These are phyloP conservation scores for Heliothis virescens DNA, from an alignment of 1,140 invertebrate species.

Conservation along the genomic window DNA sequence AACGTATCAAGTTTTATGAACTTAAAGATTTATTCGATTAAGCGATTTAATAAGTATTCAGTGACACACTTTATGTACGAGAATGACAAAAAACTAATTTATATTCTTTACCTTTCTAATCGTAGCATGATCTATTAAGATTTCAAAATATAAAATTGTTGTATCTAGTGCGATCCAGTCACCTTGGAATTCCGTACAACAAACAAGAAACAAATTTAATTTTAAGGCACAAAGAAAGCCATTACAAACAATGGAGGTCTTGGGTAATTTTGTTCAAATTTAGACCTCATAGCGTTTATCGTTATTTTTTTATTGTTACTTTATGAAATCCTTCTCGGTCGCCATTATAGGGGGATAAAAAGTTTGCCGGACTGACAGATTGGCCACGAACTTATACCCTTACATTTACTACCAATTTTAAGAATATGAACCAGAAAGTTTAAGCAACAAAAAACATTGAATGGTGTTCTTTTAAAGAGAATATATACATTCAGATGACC, in stretches of 20 bases:
- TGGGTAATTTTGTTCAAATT: conserved; percentile 37
- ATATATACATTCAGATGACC: background rate
- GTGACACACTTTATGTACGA: too few relatives aligned
- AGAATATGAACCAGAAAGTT: too few relatives aligned
- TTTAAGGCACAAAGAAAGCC: conserved; percentile 30
- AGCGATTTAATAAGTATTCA: too few relatives aligned
- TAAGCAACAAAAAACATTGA: conserved; percentile 1
- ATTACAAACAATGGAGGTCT: conserved; percentile 33
- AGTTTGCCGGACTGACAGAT: conserved; percentile 30
- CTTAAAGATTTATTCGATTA: background rate
- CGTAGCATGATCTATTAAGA: background rate
- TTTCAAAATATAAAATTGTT: background rate
- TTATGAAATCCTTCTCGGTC: conserved; percentile 30
- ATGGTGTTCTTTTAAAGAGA: background rate
- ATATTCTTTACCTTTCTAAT: background rate
- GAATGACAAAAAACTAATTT: background rate
- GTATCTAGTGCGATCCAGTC: background rate
- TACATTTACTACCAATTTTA: conserved; percentile 11
- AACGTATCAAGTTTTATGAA: background rate
- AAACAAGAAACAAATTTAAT: conserved; percentile 38
- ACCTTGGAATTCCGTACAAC: conserved; percentile 7
- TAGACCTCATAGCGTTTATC: conserved; percentile 39
- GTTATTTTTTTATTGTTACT: conserved; percentile 39
- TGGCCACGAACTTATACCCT: conserved; percentile 14
- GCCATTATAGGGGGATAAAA: conserved; percentile 26